Evolutionary conservation across 2,797 vertebrate genomes (phyloP).

Genomic region (Danio kyathit): DNA sequence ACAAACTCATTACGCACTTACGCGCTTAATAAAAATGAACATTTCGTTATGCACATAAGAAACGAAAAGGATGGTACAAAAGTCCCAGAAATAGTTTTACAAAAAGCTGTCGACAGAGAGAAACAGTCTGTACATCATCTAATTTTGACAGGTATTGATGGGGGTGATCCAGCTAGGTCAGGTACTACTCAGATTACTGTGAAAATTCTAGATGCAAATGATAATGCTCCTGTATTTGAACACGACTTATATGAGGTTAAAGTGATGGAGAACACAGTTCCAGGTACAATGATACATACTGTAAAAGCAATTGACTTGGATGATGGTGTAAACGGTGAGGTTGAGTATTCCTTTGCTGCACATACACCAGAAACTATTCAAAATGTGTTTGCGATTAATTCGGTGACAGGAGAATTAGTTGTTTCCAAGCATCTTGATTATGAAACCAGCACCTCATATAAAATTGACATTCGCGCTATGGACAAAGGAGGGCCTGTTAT

Average conservation of each 20-base stretch:
- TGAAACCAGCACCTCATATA: conserved; percentile 76
- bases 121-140: conserved; percentile 70
- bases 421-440: conserved; percentile 78
- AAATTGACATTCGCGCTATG: conserved; percentile 77
- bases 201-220: conserved; percentile 75
- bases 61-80: conserved; percentile 66
- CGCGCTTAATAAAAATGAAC: conserved; percentile 71
- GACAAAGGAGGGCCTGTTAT: conserved; percentile 80
- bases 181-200: conserved; percentile 73
- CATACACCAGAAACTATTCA: conserved; percentile 73
- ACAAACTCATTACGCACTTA: conserved; percentile 78
- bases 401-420: conserved; percentile 74
- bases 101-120: conserved; percentile 79
- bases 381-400: conserved; percentile 76
- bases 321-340: conserved; percentile 79
- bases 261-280: conserved; percentile 70
- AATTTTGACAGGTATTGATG: conserved; percentile 74
- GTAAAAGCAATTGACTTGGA: conserved; percentile 83
- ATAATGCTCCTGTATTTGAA: conserved; percentile 75
- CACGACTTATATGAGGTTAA: conserved; percentile 71
- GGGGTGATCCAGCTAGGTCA: conserved; percentile 73
- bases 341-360: conserved; percentile 79
- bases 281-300: conserved; percentile 65
- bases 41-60: conserved; percentile 74
- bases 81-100: conserved; percentile 76